phyloP scores from a whole-genome alignment of 2,888 invertebrate species.

The Helicoverpa assulta region DNA sequence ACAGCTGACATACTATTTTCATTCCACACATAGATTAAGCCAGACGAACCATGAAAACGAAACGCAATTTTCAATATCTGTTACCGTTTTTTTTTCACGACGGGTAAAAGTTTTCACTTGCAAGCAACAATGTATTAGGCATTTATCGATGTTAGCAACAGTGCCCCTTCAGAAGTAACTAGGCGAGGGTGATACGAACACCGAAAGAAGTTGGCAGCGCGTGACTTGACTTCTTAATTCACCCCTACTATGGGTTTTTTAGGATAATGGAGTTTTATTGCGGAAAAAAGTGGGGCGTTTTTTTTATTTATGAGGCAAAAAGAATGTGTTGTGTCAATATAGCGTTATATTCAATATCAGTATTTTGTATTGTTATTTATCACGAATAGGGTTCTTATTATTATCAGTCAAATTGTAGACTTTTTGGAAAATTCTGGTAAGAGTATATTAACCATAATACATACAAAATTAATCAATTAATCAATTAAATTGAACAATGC shows the following conservation, averaged over 20 bases:
- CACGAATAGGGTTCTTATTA: too few relatives aligned
- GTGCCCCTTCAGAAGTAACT: constrained; percentile 77
- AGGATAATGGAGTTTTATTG: constrained; percentile 15
- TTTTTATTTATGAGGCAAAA: background rate
- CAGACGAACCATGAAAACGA: constrained; percentile 8
- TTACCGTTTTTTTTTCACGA: constrained; percentile 40
- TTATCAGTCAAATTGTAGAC: too few relatives aligned
- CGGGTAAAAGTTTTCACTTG: constrained; percentile 48
- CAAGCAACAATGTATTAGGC: constrained; percentile 61
- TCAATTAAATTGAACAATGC: background rate
- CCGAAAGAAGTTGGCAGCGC: constrained; percentile 81
- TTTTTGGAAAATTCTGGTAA: background rate
- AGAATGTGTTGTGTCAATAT: background rate
- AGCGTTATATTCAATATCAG: background rate
- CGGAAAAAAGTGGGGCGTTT: background rate
- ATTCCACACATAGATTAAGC: background rate
- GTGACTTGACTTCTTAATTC: constrained; percentile 77
- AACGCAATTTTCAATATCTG: constrained; percentile 30
- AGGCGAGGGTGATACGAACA: constrained; percentile 78
- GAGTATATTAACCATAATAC: background rate
- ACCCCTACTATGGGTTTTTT: constrained; percentile 58
- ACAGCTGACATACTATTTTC: constrained; percentile 46
- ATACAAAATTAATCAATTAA: background rate
- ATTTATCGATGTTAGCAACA: constrained; percentile 61
- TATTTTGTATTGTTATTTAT: background rate